Evolutionary conservation across 2,113 vertebrate genomes (phyloP), one percentile per base, ranked within the genome.

Genomic region (Danionella cerebrum): DNA sequence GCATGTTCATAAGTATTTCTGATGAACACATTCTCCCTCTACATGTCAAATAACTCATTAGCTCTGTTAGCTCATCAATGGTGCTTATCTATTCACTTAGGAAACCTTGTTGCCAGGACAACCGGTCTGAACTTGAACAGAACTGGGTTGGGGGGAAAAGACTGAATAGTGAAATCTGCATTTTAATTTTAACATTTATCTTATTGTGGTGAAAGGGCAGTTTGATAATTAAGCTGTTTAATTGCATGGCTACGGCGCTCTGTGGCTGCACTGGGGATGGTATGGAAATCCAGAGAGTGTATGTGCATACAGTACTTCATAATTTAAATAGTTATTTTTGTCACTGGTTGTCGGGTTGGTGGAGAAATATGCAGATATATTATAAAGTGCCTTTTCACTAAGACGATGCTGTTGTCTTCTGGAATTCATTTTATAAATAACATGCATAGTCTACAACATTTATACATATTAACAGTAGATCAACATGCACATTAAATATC

Each of bases 21-120:
- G 21, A 50, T 16, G 24, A 39, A 39, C 16, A 1, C 50, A 31
- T 51, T 47, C 16, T 54, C 35, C 31, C n/a, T 16, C 27, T 62
- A 45, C 59, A 33, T 33, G 38, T 53, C 65, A 62, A n/a, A 70
- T 60, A 48, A 62, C 39, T 55, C 7, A 7, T 58, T 39, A 64
- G 22, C 48, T 60, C 24, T 67, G 57, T 57, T 63, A 18, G 8
- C 57, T 57, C n/a, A 18, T 57, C 36, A 50, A 51, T 67, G 65
- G 47, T 13, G 48, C 45, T 67, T 52, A 51, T 48, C 55, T 31
- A 70, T 70, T 65, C 59, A 29, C 55, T 63, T 73, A 70, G 67
- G 67, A 57, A 73, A 58, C 39, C 38, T 29, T 41, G 81, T 85
- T 78, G 74, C 84, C 78, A 85, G 83, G 79, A 82, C 76, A 82